Percentiles rank a stretch among this genome's conserved stretches.
Conservation (phyloP, 2,113 vertebrate genomes). For the Chamaea fasciata region DNA sequence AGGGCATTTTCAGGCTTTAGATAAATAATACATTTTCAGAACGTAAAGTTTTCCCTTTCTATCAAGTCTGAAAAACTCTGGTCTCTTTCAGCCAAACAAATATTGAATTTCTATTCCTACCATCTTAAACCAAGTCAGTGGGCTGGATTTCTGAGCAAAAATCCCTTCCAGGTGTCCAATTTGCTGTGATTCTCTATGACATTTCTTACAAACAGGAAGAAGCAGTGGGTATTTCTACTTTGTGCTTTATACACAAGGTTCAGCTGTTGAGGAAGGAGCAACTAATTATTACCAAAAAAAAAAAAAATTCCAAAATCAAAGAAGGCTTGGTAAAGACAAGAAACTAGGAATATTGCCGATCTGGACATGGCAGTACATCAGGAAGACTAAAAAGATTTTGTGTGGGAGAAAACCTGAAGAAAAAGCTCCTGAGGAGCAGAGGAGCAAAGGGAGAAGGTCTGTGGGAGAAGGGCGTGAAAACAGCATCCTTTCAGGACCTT, state of each 20-base stretch:
- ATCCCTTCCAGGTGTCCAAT: neutral
- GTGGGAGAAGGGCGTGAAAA: neutral
- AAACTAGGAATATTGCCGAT: neutral
- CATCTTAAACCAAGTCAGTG: neutral
- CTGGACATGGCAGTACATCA: rapidly evolving
- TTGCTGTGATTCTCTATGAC: neutral
- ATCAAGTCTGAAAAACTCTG: neutral
- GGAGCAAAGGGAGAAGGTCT: neutral
- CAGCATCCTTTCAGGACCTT: neutral
- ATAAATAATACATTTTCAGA: neutral
- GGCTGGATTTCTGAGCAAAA: neutral
- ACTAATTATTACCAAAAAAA: neutral
- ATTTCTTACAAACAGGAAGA: neutral
- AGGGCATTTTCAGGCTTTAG: neutral
- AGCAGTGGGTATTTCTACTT: neutral
- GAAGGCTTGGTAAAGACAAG: neutral
- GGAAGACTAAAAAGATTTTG: neutral
- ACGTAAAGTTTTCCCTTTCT: neutral
- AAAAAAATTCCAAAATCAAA: neutral
- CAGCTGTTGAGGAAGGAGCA: neutral
- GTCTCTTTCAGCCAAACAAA: neutral
- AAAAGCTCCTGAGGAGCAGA: neutral
- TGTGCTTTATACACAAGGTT: neutral
- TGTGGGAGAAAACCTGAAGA: neutral
- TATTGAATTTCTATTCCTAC: neutral